These are phyloP conservation scores for Nyctibius grandis DNA, from an alignment of 2,797 vertebrate genomes.

Conservation along the genomic window DNA sequence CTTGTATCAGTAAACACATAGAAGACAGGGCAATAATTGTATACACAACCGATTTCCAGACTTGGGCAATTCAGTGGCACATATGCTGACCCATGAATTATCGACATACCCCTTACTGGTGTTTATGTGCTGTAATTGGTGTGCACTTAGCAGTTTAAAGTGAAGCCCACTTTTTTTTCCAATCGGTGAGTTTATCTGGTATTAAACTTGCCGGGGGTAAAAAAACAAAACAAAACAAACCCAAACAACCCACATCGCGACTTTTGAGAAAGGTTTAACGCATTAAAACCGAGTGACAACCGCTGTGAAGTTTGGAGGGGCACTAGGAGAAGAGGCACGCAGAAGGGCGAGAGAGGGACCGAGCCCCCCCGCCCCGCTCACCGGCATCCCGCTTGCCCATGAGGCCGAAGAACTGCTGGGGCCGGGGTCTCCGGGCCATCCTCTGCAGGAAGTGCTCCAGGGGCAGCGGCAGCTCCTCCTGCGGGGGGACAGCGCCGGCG, in stretches of 20 bases:
- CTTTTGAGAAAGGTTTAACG: background rate
- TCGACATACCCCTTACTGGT: background rate
- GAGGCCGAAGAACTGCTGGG: constrained; percentile 92
- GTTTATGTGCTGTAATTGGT: accelerated
- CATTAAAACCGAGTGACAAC: accelerated
- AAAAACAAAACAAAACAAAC: background rate
- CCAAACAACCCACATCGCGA: accelerated
- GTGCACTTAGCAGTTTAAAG: background rate
- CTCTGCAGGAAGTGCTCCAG: constrained; percentile 90
- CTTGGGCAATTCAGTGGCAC: background rate
- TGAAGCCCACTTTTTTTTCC: constrained; percentile 20
- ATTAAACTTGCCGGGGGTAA: background rate
- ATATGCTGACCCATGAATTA: accelerated
- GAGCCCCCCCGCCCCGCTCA: constrained; percentile 47
- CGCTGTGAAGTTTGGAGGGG: accelerated
- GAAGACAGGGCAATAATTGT: background rate
- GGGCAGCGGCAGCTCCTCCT: constrained; percentile 86
- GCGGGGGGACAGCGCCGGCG: background rate
- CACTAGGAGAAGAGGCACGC: background rate
- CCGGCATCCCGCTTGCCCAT: constrained; percentile 93
- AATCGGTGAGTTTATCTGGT: background rate
- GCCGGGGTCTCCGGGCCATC: constrained; percentile 90
- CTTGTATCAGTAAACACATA: background rate
- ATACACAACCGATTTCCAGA: background rate
- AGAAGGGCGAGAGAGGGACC: background rate